Conservation (phyloP, 1,140 invertebrate genomes). For the Oreohelix idahoensis region DNA sequence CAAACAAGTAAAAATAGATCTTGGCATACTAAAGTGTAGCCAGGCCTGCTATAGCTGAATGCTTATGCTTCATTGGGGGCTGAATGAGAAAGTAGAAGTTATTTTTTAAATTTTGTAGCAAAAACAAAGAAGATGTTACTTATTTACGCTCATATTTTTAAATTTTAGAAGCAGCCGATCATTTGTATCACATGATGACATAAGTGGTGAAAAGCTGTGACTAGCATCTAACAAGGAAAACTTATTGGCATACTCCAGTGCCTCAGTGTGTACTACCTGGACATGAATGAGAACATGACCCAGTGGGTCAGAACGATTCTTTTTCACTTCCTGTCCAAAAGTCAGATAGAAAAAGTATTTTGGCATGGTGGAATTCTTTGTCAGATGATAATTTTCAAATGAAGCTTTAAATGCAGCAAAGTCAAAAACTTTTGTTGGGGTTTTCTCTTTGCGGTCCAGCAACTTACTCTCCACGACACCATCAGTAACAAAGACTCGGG, state of each 20-base stretch:
- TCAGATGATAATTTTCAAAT: not conserved
- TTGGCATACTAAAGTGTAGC: no score
- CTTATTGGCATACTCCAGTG: not conserved
- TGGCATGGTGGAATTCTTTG: not conserved
- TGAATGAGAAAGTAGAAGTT: no score
- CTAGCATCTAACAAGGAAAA: not conserved
- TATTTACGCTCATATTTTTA: slow-evolving; percentile 17
- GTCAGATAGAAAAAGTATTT: slow-evolving; percentile 14
- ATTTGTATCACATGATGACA: slow-evolving; percentile 2
- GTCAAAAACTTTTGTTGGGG: slow-evolving; percentile 23
- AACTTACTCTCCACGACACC: not conserved
- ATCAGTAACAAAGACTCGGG: slow-evolving; percentile 24
- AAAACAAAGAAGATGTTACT: not conserved
- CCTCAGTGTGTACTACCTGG: not conserved
- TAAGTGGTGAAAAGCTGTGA: not conserved
- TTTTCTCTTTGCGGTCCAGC: slow-evolving; percentile 1
- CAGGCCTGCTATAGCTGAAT: no score
- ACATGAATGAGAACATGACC: slow-evolving; percentile 8
- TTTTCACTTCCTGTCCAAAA: slow-evolving; percentile 28
- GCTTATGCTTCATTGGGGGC: no score
- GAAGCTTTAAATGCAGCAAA: not conserved
- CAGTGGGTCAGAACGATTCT: not conserved
- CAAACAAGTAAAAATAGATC: no score
- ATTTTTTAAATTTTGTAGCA: no score
- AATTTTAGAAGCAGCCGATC: not conserved